phyloP scores from a whole-genome alignment of 2,797 vertebrate species.

The Tauraco hartlaubi region DNA sequence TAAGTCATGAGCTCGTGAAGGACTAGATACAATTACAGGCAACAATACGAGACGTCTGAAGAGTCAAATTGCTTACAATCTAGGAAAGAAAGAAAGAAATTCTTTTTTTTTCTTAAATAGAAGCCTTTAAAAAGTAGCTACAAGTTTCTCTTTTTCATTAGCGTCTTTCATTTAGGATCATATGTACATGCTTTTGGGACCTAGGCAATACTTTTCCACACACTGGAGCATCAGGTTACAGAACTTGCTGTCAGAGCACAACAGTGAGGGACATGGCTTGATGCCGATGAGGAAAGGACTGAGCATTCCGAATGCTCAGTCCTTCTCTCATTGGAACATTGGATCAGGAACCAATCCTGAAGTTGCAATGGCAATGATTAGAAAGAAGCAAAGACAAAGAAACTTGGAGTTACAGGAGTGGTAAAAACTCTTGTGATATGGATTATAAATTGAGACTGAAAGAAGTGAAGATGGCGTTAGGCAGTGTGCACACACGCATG shows the following conservation, averaged over 20 bases:
- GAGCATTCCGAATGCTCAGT: background rate
- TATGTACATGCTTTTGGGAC: background rate
- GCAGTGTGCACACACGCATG: background rate
- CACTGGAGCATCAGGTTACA: background rate
- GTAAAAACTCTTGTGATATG: background rate
- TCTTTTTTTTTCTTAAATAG: background rate
- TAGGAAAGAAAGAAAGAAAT: background rate
- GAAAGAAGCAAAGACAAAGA: background rate
- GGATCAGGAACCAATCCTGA: background rate
- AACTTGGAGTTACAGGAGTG: background rate
- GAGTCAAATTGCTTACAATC: background rate
- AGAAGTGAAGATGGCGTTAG: fast-evolving
- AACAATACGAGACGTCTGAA: background rate
- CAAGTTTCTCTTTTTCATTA: background rate
- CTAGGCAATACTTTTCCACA: background rate
- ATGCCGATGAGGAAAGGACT: background rate
- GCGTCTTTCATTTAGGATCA: background rate
- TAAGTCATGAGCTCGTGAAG: background rate
- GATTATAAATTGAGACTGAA: background rate
- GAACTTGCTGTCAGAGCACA: background rate
- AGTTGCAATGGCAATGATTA: background rate
- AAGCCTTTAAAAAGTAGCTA: background rate
- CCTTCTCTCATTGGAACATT: too few species aligned
- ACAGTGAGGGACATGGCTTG: background rate
- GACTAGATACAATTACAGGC: background rate